Evolutionary conservation across 1,140 invertebrate species (phyloP).

Genomic region (Spodoptera frugiperda): DNA sequence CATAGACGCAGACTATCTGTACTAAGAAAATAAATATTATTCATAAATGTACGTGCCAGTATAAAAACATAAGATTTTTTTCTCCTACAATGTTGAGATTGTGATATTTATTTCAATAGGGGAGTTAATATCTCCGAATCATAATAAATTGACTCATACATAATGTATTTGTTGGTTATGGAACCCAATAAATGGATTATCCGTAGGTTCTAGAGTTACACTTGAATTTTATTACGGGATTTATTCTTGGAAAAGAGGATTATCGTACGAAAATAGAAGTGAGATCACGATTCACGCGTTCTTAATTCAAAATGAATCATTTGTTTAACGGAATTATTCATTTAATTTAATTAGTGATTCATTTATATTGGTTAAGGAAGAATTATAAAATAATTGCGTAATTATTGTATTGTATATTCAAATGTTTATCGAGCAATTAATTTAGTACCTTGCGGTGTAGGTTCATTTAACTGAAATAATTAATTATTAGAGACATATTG

Average conservation of each 20-base stretch:
- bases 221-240: slow-evolving; percentile 29
- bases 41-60: no score
- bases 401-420: background rate
- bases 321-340: background rate
- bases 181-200: slow-evolving; percentile 12
- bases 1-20: no score
- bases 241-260: slow-evolving; percentile 30
- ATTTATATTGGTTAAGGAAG: background rate
- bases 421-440: background rate
- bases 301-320: slow-evolving; percentile 39
- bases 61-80: slow-evolving; percentile 19
- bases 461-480: no score
- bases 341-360: background rate
- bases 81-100: background rate
- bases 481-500: no score
- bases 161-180: slow-evolving; percentile 21
- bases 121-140: slow-evolving; percentile 20
- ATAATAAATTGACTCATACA: slow-evolving; percentile 33
- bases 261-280: slow-evolving; percentile 27
- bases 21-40: no score
- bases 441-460: no score
- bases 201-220: background rate
- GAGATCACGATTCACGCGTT: slow-evolving; percentile 22
- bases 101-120: slow-evolving; percentile 32
- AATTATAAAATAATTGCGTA: background rate